A percentile compares a stretch with the other conserved stretches of the same genome.
phyloP scores from a whole-genome alignment of 1,140 invertebrate genomes.

The Heliconius himera region DNA sequence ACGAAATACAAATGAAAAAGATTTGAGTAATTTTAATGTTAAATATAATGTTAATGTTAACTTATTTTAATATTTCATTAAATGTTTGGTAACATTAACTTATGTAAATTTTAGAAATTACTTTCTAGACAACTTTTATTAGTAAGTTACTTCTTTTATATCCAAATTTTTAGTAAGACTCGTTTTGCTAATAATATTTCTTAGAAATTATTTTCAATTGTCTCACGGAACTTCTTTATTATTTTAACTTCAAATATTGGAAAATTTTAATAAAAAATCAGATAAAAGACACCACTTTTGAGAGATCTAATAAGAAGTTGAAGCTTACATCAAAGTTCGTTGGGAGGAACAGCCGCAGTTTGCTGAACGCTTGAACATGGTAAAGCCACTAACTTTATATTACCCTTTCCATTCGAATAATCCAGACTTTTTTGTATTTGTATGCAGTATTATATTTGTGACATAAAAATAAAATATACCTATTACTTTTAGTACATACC shows the following conservation, averaged over 20 bases:
- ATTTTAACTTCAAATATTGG: constrained; percentile 4
- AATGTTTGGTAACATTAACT: too few species aligned
- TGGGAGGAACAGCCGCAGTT: constrained; percentile 17
- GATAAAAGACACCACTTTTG: constrained; percentile 8
- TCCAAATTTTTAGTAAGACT: neutral
- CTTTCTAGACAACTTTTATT: too few species aligned
- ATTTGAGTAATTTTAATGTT: too few species aligned
- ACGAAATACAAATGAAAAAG: too few species aligned
- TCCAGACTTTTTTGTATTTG: neutral
- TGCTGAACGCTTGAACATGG: constrained; percentile 30
- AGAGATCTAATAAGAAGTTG: constrained; percentile 26
- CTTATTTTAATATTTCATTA: too few species aligned
- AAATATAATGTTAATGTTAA: too few species aligned
- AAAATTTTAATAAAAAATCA: neutral
- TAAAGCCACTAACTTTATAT: constrained; percentile 30
- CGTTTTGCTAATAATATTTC: neutral
- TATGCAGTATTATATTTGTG: neutral
- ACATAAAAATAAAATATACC: too few species aligned
- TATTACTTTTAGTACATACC: too few species aligned
- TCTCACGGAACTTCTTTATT: neutral
- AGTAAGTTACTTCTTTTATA: neutral
- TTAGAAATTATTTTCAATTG: constrained; percentile 3
- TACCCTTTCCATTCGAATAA: constrained; percentile 22
- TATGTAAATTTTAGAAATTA: too few species aligned
- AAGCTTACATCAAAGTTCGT: constrained; percentile 26